Conservation (phyloP, 2,888 invertebrate species). For the Schrankia costaestrigalis region DNA sequence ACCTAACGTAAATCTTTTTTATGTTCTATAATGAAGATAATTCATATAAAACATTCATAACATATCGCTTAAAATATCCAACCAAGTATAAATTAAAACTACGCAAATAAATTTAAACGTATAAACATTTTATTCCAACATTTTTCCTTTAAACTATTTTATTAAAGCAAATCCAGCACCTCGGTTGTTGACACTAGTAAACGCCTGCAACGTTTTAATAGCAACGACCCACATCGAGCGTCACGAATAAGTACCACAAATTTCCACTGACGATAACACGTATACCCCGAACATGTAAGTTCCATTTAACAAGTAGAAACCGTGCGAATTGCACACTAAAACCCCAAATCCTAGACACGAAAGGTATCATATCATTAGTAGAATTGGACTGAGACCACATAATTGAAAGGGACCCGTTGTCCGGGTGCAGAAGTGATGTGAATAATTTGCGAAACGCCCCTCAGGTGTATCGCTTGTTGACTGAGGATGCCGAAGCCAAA, state of each 20-base stretch:
- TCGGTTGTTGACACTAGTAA: constrained; percentile 10
- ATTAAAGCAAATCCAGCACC: not conserved
- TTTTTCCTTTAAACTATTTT: not conserved
- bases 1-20: too few relatives aligned
- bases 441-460: constrained; percentile 43
- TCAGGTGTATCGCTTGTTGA: constrained; percentile 34
- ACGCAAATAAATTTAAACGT: constrained; percentile 8
- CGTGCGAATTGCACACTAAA: constrained; percentile 48
- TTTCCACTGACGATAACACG: constrained; percentile 48
- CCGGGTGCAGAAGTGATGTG: constrained; percentile 36
- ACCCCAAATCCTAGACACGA: constrained; percentile 51
- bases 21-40: too few relatives aligned
- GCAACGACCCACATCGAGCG: constrained; percentile 30
- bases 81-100: too few relatives aligned
- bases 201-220: constrained; percentile 35
- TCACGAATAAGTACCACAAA: constrained; percentile 34
- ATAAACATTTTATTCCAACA: not conserved
- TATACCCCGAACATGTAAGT: constrained; percentile 54
- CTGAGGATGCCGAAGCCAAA: constrained; percentile 19
- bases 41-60: too few relatives aligned
- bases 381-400: constrained; percentile 55
- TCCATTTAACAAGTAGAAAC: constrained; percentile 64
- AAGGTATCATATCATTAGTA: constrained; percentile 58
- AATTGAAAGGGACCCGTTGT: constrained; percentile 44
- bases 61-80: too few relatives aligned